phyloP scores from a whole-genome alignment of 23 tunicate genomes.

The Styela clava region DNA sequence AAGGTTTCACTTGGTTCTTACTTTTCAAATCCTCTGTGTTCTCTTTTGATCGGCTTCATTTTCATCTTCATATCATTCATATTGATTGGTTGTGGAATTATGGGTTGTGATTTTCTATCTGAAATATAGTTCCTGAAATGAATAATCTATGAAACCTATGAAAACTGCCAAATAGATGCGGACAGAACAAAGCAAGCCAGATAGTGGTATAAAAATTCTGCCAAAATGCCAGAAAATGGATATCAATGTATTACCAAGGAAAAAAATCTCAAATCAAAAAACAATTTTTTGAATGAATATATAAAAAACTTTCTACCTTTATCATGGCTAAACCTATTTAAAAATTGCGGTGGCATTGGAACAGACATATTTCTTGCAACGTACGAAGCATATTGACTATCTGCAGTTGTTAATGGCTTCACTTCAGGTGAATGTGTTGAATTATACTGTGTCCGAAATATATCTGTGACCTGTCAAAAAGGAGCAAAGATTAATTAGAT shows the following conservation, averaged over 20 bases:
- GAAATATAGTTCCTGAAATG: too few species aligned
- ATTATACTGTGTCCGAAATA: background rate
- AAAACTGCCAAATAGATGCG: too few species aligned
- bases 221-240: too few species aligned
- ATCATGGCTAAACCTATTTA: background rate
- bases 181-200: too few species aligned
- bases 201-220: too few species aligned
- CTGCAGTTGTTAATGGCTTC: conserved; percentile 1
- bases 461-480: conserved; percentile 1
- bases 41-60: background rate
- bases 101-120: too few species aligned
- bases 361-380: conserved; percentile 9
- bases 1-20: too few species aligned
- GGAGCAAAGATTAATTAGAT: too few species aligned
- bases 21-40: background rate
- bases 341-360: background rate
- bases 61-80: background rate
- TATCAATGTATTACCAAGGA: too few species aligned
- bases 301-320: too few species aligned
- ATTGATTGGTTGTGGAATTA: background rate
- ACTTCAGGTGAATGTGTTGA: background rate
- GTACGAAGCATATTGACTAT: conserved; percentile 1
- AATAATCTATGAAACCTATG: too few species aligned
- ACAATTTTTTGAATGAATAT: too few species aligned
- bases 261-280: background rate